phyloP scores from a whole-genome alignment of 1,140 invertebrate species.

The Maniola jurtina region DNA sequence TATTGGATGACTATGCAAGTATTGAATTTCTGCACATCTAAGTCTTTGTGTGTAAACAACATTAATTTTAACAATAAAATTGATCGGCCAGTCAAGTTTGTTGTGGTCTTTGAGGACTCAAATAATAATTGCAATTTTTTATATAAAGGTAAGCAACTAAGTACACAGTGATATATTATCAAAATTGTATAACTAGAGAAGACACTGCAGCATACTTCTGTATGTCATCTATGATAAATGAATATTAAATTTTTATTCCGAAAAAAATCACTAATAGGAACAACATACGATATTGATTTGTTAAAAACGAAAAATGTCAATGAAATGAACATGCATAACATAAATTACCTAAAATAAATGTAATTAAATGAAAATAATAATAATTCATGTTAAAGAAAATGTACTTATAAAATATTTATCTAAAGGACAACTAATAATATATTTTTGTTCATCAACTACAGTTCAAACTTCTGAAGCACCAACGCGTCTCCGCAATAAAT shows the following conservation, averaged over 20 bases:
- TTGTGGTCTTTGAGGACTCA: no score
- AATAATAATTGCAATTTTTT: not conserved
- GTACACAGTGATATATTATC: not conserved
- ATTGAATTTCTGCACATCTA: no score
- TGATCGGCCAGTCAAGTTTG: no score
- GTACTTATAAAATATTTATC: slow-evolving; percentile 37
- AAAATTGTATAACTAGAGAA: no score
- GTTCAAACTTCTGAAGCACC: slow-evolving; percentile 36
- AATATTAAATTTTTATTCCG: not conserved
- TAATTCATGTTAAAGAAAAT: slow-evolving; percentile 30
- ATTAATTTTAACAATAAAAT: no score
- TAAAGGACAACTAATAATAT: slow-evolving; percentile 21
- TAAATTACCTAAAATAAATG: slow-evolving; percentile 29
- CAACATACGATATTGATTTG: slow-evolving; percentile 26
- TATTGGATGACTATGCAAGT: no score
- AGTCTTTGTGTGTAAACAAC: no score
- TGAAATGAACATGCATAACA: slow-evolving; percentile 23
- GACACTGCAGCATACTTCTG: no score
- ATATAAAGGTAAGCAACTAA: not conserved
- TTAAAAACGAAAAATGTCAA: slow-evolving; percentile 26
- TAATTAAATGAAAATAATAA: slow-evolving; percentile 27
- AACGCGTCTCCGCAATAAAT: slow-evolving; percentile 42
- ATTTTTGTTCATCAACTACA: slow-evolving; percentile 16
- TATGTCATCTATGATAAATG: no score
- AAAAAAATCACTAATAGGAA: slow-evolving; percentile 33